Percentiles rank a stretch among this genome's conserved stretches.
These are phyloP conservation scores for Cancer borealis DNA, from an alignment of 2,888 invertebrate species.

Conservation along the genomic window DNA sequence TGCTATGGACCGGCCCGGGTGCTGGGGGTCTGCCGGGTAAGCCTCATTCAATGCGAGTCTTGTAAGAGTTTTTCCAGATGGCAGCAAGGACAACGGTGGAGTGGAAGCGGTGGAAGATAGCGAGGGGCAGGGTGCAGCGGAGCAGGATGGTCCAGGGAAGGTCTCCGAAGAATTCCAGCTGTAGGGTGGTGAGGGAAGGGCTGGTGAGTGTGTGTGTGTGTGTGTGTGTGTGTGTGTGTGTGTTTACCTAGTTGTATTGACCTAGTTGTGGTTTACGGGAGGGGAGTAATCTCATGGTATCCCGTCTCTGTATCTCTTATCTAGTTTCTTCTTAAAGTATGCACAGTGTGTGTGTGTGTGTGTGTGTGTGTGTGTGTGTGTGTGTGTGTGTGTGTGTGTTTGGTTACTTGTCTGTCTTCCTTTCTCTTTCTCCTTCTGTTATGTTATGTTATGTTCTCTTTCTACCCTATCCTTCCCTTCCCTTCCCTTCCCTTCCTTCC, in stretches of 20 bases:
- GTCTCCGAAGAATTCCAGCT: constrained; percentile 95
- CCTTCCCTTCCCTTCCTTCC: too few species aligned
- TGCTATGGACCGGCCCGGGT: constrained; percentile 75
- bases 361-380: too few species aligned
- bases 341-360: too few species aligned
- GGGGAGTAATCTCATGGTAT: too few species aligned
- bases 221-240: background rate
- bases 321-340: too few species aligned
- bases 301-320: too few species aligned
- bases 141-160: constrained; percentile 96
- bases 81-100: constrained; percentile 96
- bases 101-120: constrained; percentile 93
- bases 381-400: background rate
- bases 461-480: too few species aligned
- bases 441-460: background rate
- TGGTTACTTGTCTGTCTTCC: too few species aligned
- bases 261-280: too few species aligned
- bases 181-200: constrained; percentile 81
- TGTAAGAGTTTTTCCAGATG: constrained; percentile 96
- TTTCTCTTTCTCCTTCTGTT: too few species aligned
- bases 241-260: too few species aligned
- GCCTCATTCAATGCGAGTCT: constrained; percentile 77
- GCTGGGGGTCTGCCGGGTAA: constrained; percentile 61
- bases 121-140: constrained; percentile 90
- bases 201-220: background rate